Base-by-base conservation (phyloP, 2,113 vertebrate genomes). In the Cardinalis cardinalis region DNA sequence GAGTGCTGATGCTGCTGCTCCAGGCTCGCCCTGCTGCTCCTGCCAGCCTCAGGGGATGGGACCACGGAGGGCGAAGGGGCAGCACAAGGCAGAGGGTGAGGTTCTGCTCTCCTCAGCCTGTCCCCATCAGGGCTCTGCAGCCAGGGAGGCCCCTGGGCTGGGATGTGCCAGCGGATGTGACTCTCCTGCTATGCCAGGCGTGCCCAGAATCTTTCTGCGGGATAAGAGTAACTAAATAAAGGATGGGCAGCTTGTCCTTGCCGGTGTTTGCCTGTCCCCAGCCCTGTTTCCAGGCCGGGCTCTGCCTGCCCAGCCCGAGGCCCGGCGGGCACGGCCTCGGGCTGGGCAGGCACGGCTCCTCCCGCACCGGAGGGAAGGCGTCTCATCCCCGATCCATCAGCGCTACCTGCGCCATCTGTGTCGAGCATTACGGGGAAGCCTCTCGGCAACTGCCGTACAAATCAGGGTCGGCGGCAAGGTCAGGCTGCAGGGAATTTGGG, bases 381-480 rank as follows among this genome's bases (percentile, higher is more conserved):
- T 98, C 98, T 96, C 94, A 96, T 87, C 38, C 96, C 94, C 95
- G 96, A 97, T 97, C 87, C 96, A 95, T 95, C 96, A 95, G 95
- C 93, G 38, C 36, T 98, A 98, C 98, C 98, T 97, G 97, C 92
- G 97, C 98, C 98, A 98, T 98, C 98, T 99, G 98, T 97, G 98
- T 97, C 94, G 97, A 97, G 97, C 97, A 95, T 96, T 93, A 74
- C 83, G 86, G 97, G 97, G 96, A 98, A 98, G 95, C 97, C 98
- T 98, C 98, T 93, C 97, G 94, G 98, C 97, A 95, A 97, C 98
- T 96, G 98, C 98, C 97, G 88, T 98, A 98, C 98, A 99, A 99
- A 99, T 99, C 97, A 98, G 98, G 98, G 98, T 98, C 98, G 98
- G 43, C 80, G 94, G 95, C 97, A 97, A 98, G 98, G 98, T 98